These are phyloP conservation scores for Erebia epiphron DNA, from an alignment of 2,888 invertebrate genomes.

Conservation along the genomic window DNA sequence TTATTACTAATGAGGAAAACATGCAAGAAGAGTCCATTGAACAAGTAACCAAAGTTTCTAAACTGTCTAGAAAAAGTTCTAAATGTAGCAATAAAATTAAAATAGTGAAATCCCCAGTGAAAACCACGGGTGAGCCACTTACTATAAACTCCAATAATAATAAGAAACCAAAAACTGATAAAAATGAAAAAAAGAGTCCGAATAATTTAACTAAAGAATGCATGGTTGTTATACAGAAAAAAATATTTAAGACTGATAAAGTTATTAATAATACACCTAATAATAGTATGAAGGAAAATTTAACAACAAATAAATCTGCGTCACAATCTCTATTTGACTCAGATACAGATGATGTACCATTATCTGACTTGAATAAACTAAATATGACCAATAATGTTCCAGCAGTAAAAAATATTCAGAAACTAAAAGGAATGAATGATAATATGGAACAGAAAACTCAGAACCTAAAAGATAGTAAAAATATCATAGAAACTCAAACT, in stretches of 20 bases:
- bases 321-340: constrained; percentile 63
- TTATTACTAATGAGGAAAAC: constrained; percentile 15
- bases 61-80: constrained; percentile 46
- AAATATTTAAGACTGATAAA: constrained; percentile 55
- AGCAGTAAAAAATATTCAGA: background rate
- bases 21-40: constrained; percentile 1
- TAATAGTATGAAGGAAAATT: constrained; percentile 32
- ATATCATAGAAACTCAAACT: background rate
- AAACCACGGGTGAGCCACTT: background rate
- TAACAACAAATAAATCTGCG: constrained; percentile 17
- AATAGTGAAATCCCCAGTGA: background rate
- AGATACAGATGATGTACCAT: constrained; percentile 67
- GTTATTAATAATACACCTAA: constrained; percentile 33
- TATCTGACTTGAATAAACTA: constrained; percentile 55
- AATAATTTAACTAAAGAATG: constrained; percentile 74
- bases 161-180: background rate
- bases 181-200: constrained; percentile 54
- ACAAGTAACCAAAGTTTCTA: constrained; percentile 36
- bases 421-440: background rate
- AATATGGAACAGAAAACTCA: constrained; percentile 16
- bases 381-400: background rate
- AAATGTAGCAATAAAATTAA: constrained; percentile 40
- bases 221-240: constrained; percentile 71
- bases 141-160: background rate
- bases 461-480: constrained; percentile 15